A percentile compares a stretch with the other conserved stretches of the same genome.
These are phyloP conservation scores for Maniola hyperantus DNA, from an alignment of 2,888 invertebrate genomes.

Conservation along the genomic window DNA sequence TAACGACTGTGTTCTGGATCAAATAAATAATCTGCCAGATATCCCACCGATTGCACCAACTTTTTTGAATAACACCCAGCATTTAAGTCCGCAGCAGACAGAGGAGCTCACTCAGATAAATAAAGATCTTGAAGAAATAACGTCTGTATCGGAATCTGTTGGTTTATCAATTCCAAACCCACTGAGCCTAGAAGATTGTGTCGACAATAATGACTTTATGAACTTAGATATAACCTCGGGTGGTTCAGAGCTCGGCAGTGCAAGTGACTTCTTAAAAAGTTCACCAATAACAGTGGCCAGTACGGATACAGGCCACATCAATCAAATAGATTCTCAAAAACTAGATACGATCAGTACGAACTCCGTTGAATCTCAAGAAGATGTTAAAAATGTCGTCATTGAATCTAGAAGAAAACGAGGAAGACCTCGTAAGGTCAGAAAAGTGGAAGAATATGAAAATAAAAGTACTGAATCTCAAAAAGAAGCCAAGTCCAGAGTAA, in stretches of 20 bases:
- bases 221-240: constrained; percentile 69
- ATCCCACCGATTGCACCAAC: constrained; percentile 66
- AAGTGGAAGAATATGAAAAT: constrained; percentile 57
- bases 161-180: constrained; percentile 69
- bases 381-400: constrained; percentile 68
- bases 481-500: constrained; percentile 66
- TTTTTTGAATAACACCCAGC: constrained; percentile 65
- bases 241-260: constrained; percentile 65
- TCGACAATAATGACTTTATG: constrained; percentile 77
- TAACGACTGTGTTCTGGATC: constrained; percentile 69
- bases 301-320: constrained; percentile 55
- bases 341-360: constrained; percentile 73
- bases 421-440: constrained; percentile 80
- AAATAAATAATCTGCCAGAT: constrained; percentile 66
- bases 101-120: constrained; percentile 77
- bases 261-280: constrained; percentile 70
- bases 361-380: constrained; percentile 78
- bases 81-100: constrained; percentile 75
- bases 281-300: constrained; percentile 64
- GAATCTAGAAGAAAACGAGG: constrained; percentile 83
- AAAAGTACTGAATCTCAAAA: constrained; percentile 64
- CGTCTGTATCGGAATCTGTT: constrained; percentile 67
- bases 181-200: constrained; percentile 74
- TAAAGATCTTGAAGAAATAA: constrained; percentile 77
- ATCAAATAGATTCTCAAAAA: constrained; percentile 66